Conservation (phyloP, 2,888 invertebrate species). For the Apamea sordens region DNA sequence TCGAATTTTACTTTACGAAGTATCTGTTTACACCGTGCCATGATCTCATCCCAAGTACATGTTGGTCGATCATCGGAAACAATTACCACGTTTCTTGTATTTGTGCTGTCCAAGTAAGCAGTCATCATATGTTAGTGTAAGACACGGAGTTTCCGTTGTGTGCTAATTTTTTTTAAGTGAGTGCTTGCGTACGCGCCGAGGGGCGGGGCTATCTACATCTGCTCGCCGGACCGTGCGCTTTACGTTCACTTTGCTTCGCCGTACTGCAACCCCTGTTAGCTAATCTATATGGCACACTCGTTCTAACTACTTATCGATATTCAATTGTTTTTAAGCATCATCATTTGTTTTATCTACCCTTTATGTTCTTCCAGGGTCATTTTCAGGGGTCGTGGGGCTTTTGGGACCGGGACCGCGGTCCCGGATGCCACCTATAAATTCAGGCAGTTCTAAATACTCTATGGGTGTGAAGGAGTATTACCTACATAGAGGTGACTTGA, state of each 20-base stretch:
- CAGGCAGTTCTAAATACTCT: background rate
- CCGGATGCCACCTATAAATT: too few relatives aligned
- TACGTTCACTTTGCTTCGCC: constrained; percentile 85
- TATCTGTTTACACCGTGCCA: background rate
- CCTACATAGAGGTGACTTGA: background rate
- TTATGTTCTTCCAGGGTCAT: background rate
- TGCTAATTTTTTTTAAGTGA: constrained; percentile 87
- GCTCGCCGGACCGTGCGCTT: constrained; percentile 81
- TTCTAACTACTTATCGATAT: constrained; percentile 49
- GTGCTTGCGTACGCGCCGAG: constrained; percentile 77
- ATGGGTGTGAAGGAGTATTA: background rate
- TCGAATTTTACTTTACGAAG: background rate
- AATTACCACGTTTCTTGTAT: constrained; percentile 27
- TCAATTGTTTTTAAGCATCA: background rate
- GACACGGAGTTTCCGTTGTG: constrained; percentile 84
- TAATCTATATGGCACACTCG: constrained; percentile 70
- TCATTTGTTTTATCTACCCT: background rate
- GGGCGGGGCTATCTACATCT: constrained; percentile 84
- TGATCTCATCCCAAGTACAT: background rate
- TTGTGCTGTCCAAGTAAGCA: constrained; percentile 59
- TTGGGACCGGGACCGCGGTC: too few relatives aligned
- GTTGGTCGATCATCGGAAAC: constrained; percentile 26
- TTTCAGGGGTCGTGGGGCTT: too few relatives aligned
- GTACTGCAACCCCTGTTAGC: constrained; percentile 81
- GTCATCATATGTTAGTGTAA: constrained; percentile 70